These are phyloP conservation scores for Microlaimidae sp. DNA, from an alignment of 2,888 invertebrate genomes.

Conservation along the genomic window DNA sequence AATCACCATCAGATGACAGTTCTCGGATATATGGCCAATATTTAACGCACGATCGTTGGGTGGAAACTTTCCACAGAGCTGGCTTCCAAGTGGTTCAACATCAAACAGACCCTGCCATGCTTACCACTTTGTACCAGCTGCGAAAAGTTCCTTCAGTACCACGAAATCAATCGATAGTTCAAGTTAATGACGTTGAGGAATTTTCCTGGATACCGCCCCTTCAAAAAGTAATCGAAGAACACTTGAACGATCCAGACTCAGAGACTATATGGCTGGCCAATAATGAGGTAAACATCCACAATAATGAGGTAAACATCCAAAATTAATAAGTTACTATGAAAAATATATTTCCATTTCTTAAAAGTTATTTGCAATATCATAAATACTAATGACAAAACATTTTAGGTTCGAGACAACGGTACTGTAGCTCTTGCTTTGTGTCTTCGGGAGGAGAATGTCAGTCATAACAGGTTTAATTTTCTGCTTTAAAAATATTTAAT, in stretches of 20 bases:
- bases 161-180: slow-evolving; percentile 44
- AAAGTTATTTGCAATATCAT: too few species aligned
- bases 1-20: slow-evolving; percentile 18
- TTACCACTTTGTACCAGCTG: slow-evolving; percentile 11
- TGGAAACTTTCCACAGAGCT: slow-evolving; percentile 23
- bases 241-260: slow-evolving; percentile 47
- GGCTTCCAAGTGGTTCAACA: slow-evolving; percentile 26
- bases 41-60: slow-evolving; percentile 19
- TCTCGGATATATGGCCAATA: slow-evolving; percentile 10
- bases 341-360: too few species aligned
- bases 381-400: too few species aligned
- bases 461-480: slow-evolving; percentile 30
- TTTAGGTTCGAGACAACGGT: slow-evolving; percentile 54
- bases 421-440: slow-evolving; percentile 76
- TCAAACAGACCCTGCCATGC: slow-evolving; percentile 5
- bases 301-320: neutral
- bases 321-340: slow-evolving; percentile 6
- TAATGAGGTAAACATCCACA: slow-evolving; percentile 20
- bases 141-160: slow-evolving; percentile 1
- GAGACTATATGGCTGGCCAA: slow-evolving; percentile 45
- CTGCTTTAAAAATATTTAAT: too few species aligned
- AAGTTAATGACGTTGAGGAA: slow-evolving; percentile 55
- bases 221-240: slow-evolving; percentile 45
- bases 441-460: slow-evolving; percentile 41
- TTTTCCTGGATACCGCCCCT: slow-evolving; percentile 10